Base-by-base conservation (phyloP, 1,140 invertebrate species). In the Atopsyche davidsoni region DNA sequence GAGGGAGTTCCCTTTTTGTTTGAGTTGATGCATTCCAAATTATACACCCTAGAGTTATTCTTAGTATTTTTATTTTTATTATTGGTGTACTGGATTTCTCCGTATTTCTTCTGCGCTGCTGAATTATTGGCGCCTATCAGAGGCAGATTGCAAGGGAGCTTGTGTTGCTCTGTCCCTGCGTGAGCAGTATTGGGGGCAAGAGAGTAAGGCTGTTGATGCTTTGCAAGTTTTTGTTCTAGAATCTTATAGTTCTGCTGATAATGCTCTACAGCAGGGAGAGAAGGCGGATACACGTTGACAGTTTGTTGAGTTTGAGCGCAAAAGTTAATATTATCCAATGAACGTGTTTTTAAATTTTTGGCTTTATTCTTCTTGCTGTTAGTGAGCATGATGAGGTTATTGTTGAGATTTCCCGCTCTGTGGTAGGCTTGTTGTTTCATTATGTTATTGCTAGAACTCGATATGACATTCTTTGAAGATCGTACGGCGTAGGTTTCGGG, bases 301-400 rank as follows among this genome's bases (percentile, higher is more conserved):
- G 4, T 28, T 28, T 6, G 4, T n/a, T 34, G 43, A 23, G 3
- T 39, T 38, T 46, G 34, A n/a, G 34, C 36, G 18, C 32, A 38
- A 36, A 46, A 14, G 9, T 46, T 46, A 11, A 46, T 24, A 25
- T 38, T 46, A 38, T 46, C 45, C 6, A 46, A 46, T 38, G 45
- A 46, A 16, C 32, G 32, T 21, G 45, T 38, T 46, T 46, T 46
- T 4, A 35, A 36, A 11, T 16, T 23, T 38, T 46, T 46, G 16
- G 34, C 24, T 16, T 46, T 38, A n/a, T 38, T 46, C 22, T 46
- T 46, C 22, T 46, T 46, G 18, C 19, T 50, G 19, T 50, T 50
- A 2, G 47, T 50, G 2, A 50, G 31, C 10, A 50, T 22, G 24
- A 50, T 50, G 18, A 50, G 39, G 32, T 50, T 50, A 35, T 50